phyloP scores from a whole-genome alignment of 2,888 invertebrate genomes.

The Lasioglossum vierecki region DNA sequence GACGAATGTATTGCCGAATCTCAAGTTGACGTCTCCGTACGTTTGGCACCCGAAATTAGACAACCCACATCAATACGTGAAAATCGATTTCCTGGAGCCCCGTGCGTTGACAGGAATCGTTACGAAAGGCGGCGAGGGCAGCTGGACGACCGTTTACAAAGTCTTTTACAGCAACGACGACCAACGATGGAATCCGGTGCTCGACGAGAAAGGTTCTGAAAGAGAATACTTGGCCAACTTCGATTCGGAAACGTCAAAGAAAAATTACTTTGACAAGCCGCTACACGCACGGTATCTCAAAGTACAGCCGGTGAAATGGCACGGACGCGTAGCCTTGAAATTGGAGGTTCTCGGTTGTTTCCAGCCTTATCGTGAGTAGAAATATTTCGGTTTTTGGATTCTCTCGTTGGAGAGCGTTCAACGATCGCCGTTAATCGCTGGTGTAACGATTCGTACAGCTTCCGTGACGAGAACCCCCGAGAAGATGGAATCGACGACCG shows the following conservation, averaged over 20 bases:
- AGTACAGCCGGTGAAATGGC: slow-evolving; percentile 90
- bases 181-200: slow-evolving; percentile 89
- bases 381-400: not conserved
- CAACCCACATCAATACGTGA: slow-evolving; percentile 77
- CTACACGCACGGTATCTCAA: slow-evolving; percentile 90
- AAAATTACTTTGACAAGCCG: slow-evolving; percentile 89
- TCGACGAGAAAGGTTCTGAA: slow-evolving; percentile 85
- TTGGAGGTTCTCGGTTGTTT: slow-evolving; percentile 93
- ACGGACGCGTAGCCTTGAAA: slow-evolving; percentile 89
- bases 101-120: slow-evolving; percentile 91
- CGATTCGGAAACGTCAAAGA: slow-evolving; percentile 87
- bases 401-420: not conserved
- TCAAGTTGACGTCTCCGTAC: slow-evolving; percentile 66
- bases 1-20: slow-evolving; percentile 59
- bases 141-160: slow-evolving; percentile 91
- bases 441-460: slow-evolving; percentile 27
- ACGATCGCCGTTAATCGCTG: too few species aligned
- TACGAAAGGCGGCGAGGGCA: slow-evolving; percentile 89
- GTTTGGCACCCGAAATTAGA: slow-evolving; percentile 74
- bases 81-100: slow-evolving; percentile 91
- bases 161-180: slow-evolving; percentile 91
- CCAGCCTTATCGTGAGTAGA: slow-evolving; percentile 87
- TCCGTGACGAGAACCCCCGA: not conserved
- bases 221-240: slow-evolving; percentile 90
- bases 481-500: not conserved